Conservation (phyloP, 2,113 vertebrate species). For the Mobula birostris region DNA sequence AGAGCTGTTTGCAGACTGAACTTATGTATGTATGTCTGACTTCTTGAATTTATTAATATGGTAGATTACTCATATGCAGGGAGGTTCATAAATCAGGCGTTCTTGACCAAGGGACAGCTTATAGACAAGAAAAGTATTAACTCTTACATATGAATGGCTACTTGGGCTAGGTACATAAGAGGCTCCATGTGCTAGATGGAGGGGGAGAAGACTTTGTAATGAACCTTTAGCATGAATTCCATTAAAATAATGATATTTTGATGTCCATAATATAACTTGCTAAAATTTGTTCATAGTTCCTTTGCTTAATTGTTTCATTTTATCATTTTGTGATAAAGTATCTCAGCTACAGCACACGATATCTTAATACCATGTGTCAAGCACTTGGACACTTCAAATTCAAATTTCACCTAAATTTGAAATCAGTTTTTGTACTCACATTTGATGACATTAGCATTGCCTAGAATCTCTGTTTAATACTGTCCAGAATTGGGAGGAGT, state of each 20-base stretch:
- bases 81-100: no score
- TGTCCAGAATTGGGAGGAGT: no score
- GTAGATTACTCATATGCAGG: no score
- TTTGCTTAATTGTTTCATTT: background rate
- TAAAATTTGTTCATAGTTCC: background rate
- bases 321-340: background rate
- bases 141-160: background rate
- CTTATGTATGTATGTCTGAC: no score
- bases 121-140: background rate
- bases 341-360: background rate
- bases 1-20: no score
- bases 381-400: background rate
- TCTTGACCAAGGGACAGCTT: no score
- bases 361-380: background rate
- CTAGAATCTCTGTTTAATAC: no score
- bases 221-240: background rate
- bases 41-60: no score
- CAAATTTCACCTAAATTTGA: background rate
- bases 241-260: background rate
- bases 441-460: no score
- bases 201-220: background rate
- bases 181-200: background rate
- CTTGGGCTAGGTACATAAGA: background rate
- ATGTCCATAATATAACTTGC: background rate
- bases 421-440: background rate